A percentile compares a stretch with the other conserved stretches of the same genome.
Conservation (phyloP, 2,797 vertebrate species). For the Sebastes baramenuke region DNA sequence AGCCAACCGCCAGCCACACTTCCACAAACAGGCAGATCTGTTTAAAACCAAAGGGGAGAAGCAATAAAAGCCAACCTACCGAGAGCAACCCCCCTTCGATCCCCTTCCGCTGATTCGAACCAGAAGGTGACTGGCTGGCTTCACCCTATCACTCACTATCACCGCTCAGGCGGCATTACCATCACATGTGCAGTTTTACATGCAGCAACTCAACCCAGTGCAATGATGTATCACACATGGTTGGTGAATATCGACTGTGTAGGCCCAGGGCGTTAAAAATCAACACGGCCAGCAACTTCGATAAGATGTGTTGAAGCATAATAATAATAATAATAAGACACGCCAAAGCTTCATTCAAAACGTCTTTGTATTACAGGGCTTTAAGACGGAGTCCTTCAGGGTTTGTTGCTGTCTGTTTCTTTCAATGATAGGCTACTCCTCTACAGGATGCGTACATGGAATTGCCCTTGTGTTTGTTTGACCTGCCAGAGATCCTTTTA, state of each 20-base stretch:
- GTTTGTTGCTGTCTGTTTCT: conserved; percentile 57
- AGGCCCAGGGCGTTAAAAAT: not conserved
- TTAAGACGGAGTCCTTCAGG: conserved; percentile 11
- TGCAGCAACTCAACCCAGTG: conserved; percentile 1
- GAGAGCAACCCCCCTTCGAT: conserved; percentile 67
- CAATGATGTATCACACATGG: conserved; percentile 10
- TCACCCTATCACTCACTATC: conserved; percentile 73
- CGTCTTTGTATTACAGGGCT: conserved; percentile 26
- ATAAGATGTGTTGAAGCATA: not conserved
- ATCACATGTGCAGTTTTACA: conserved; percentile 56
- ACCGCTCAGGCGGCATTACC: conserved; percentile 39
- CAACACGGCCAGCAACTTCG: not conserved
- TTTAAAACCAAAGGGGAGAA: conserved; percentile 84
- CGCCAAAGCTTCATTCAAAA: not conserved
- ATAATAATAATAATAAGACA: not conserved
- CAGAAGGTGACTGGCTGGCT: conserved; percentile 79
- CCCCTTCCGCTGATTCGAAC: conserved; percentile 80
- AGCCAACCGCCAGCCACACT: conserved; percentile 85
- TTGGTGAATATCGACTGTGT: not conserved
- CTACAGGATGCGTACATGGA: conserved; percentile 60
- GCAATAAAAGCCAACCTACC: conserved; percentile 83
- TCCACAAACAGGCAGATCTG: conserved; percentile 89
- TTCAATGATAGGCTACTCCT: conserved; percentile 72
- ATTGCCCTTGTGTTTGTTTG: conserved; percentile 71
- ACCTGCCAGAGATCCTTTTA: conserved; percentile 64